A percentile compares a stretch with the other conserved stretches of the same genome.
phyloP scores from a whole-genome alignment of 1,140 invertebrate genomes.

The Atta colombica region DNA sequence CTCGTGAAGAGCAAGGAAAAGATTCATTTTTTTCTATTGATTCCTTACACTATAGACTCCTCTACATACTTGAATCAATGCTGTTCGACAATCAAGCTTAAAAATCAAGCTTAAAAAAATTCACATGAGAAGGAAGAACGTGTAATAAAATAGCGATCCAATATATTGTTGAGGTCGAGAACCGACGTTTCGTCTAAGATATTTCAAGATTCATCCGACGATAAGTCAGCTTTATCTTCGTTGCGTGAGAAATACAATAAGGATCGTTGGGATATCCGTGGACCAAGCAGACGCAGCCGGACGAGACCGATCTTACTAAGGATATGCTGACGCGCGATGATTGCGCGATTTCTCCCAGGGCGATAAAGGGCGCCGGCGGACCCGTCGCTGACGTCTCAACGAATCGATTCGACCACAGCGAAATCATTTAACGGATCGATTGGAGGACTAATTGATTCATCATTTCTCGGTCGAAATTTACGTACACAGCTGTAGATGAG shows the following conservation, averaged over 20 bases:
- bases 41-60: too few relatives aligned
- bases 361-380: constrained; percentile 43
- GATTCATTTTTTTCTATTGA: too few relatives aligned
- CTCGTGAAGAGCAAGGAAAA: too few relatives aligned
- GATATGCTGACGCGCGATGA: constrained; percentile 58
- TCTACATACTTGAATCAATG: neutral
- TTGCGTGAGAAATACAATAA: constrained; percentile 42
- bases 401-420: constrained; percentile 55
- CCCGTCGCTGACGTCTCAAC: neutral
- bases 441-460: constrained; percentile 70
- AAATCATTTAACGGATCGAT: constrained; percentile 59
- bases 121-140: neutral
- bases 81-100: neutral
- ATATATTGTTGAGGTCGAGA: neutral
- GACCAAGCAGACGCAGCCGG: neutral
- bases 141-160: neutral
- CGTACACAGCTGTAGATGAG: neutral
- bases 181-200: neutral
- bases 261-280: constrained; percentile 47
- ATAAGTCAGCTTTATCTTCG: constrained; percentile 35
- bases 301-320: constrained; percentile 9
- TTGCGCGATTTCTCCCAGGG: constrained; percentile 38
- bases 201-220: constrained; percentile 39
- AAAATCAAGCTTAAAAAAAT: neutral
- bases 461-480: constrained; percentile 41